Evolutionary conservation across 2,797 vertebrate genomes (phyloP), one percentile per base, ranked within the genome.

Genomic region (Sebastes cheni): DNA sequence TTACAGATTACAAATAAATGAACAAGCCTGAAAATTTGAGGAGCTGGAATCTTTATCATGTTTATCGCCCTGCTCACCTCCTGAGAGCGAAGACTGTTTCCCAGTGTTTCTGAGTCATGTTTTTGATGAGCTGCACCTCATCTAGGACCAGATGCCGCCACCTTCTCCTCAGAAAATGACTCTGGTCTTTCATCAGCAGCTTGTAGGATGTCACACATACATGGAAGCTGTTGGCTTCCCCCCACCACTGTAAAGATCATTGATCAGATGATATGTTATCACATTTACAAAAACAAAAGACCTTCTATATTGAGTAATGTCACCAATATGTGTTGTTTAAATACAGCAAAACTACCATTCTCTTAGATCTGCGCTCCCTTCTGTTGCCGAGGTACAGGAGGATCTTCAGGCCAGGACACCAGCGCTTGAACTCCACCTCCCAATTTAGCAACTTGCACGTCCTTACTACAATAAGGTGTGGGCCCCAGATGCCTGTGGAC

Each of bases 381-480:
- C 94, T 97, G 91, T 94, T 97, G 79, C 99, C 99, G 10, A 98
- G 96, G 70, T 99, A 99, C 12, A 99, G 89, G 14, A 99, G 97
- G 46, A 98, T 96, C 92, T 99, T 99, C 36, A 99, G 91, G 0
- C 98, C 97, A 0, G 99, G 99, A 86, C 98, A 99, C 99, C 99
- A 99, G 14, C 99, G 98, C 85, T 99, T 99, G 83, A 99, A 89
- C 83, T 99, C 99, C 67, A 99, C 94, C 81, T 99, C 98, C 99
- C 99, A 99, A 79, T 95, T 99, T 32, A 99, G 14, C 55, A 99
- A 94, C 90, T 97, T 99, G 89, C 96, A 98, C 11, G 97, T 97
- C 70, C 98, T 96, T 14, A 97, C 98, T 4, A 99, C 96, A 42
- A 99, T 95, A 36, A 99, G 96, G 69, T 99, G 98, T n/a, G 99